Evolutionary conservation across 2,797 vertebrate genomes (phyloP), one percentile per base, ranked within the genome.

Genomic region (Periparus ater): DNA sequence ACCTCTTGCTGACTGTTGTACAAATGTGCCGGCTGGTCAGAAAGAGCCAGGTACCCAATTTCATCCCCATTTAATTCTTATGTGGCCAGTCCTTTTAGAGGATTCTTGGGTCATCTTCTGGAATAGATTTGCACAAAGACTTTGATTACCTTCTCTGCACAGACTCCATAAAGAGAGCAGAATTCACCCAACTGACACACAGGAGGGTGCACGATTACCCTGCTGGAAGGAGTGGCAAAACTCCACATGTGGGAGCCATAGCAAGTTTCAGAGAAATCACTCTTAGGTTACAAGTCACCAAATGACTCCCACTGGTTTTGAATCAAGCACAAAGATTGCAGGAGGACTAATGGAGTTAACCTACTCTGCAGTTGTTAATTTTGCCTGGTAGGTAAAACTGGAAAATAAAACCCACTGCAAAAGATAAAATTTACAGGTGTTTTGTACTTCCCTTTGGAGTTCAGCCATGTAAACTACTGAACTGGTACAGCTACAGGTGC

Each of bases 231-330:
- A 72, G 36, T 73, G 62, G 32, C 36, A 88, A 65, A 96, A 88
- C 54, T 78, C 76, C 23, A 50, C 82, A 53, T 34, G 50, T 65
- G 84, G 84, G 75, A 94, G 44, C 42, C 23, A 13, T 29, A 80
- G 54, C 77, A 63, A 67, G 23, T 62, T 91, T 87, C 45, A 78
- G 75, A 89, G 45, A 93, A 92, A 81, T 55, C 65, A 62, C 42
- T 72, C 29, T 50, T 77, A 75, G 54, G n/a, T 91, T 94, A 81
- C 23, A 93, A 91, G 58, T 51, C 27, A 55, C 68, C 83, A 38
- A 89, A 92, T 55, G 40, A 53, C 58, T 93, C 87, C 89, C 85
- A 70, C 29, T 63, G 72, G 72, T 72, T 93, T 93, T 91, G 62
- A 77, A 83, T 62, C 81, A 85, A 61, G 20, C 2, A 15, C 30